phyloP scores from a whole-genome alignment of 2,113 vertebrate genomes.

The Cebus imitator region DNA sequence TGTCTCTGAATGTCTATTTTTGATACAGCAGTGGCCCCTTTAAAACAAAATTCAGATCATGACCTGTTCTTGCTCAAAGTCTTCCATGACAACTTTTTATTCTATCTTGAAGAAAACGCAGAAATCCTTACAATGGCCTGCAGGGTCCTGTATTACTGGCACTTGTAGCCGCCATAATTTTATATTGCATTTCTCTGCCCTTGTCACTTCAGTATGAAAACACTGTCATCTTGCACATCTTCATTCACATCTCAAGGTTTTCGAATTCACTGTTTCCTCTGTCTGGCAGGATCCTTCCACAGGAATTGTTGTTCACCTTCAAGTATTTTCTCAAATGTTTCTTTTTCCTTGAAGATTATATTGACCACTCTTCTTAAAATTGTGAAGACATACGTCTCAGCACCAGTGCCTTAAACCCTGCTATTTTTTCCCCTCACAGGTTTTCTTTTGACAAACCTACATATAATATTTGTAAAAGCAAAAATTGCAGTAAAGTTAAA shows the following conservation, averaged over 20 bases:
- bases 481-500: background rate
- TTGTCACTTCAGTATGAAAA: background rate
- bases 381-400: background rate
- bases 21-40: background rate
- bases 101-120: background rate
- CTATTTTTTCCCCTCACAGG: background rate
- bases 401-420: background rate
- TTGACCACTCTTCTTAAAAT: background rate
- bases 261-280: background rate
- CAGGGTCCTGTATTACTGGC: background rate
- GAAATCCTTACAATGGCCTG: background rate
- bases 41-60: background rate
- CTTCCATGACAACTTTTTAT: background rate
- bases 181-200: background rate
- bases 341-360: background rate
- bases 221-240: too few relatives aligned
- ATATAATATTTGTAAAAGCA: background rate
- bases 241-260: background rate
- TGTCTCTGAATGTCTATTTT: background rate
- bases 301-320: background rate
- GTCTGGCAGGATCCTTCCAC: background rate
- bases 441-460: background rate
- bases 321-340: background rate
- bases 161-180: background rate
- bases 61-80: background rate